These are phyloP conservation scores for Drosophila athabasca DNA, from an alignment of 1,140 invertebrate genomes.

Conservation along the genomic window DNA sequence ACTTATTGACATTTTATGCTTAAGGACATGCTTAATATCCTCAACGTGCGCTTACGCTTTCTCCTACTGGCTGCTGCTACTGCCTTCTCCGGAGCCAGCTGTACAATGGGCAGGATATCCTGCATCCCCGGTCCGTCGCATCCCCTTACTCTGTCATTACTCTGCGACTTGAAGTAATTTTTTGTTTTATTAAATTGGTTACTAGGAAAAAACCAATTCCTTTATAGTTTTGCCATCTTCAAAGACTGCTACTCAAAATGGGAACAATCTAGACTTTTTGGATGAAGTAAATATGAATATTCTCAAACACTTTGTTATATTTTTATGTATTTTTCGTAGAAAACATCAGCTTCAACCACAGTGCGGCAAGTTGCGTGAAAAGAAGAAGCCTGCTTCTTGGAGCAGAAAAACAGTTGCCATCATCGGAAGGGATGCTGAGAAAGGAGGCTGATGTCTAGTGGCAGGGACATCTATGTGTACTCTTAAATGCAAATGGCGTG, in stretches of 20 bases:
- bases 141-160: no score
- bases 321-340: background rate
- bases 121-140: no score
- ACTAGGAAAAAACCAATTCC: no score
- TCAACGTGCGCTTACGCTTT: conserved; percentile 27
- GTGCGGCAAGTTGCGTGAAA: conserved; percentile 2
- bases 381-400: conserved; percentile 12
- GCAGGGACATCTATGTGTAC: conserved; percentile 39
- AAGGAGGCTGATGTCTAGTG: conserved; percentile 12
- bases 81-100: no score
- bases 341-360: background rate
- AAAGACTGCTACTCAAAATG: no score
- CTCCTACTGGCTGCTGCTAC: no score
- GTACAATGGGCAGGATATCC: background rate
- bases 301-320: background rate
- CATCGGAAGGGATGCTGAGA: conserved; percentile 29
- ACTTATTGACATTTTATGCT: conserved; percentile 78
- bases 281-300: no score
- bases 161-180: no score
- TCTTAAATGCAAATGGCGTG: conserved; percentile 64
- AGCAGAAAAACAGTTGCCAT: conserved; percentile 52
- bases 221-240: no score
- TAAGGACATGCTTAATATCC: conserved; percentile 78
- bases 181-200: no score
- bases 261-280: no score